Conservation (phyloP, 2,888 invertebrate species). For the Reticulitermes lucifugus region DNA sequence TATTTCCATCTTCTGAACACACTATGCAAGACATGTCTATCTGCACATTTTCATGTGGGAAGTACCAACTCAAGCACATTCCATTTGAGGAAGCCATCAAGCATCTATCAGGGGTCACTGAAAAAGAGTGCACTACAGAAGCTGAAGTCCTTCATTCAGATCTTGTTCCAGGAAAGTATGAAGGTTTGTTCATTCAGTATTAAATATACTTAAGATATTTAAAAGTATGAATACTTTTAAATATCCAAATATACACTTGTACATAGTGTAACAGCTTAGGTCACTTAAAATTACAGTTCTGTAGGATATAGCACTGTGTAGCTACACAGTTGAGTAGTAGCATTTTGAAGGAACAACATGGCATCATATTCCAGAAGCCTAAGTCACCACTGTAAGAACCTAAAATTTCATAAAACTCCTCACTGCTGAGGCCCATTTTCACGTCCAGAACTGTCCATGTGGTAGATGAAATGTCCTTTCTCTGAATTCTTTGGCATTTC, state of each 20-base stretch:
- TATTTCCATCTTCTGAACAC: background rate
- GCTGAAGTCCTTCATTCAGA: constrained; percentile 71
- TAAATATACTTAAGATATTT: background rate
- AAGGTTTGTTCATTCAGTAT: constrained; percentile 69
- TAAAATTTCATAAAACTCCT: background rate
- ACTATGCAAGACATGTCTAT: background rate
- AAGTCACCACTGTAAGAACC: too few species aligned
- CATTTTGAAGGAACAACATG: background rate
- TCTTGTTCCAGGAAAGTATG: constrained; percentile 80
- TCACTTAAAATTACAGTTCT: background rate
- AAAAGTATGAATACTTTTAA: background rate
- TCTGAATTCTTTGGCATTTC: background rate
- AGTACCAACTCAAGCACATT: constrained; percentile 67
- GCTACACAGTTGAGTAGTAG: background rate
- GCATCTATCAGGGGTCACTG: constrained; percentile 58
- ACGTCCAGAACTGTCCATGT: background rate
- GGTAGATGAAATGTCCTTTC: too few species aligned
- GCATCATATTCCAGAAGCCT: too few species aligned
- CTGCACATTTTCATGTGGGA: constrained; percentile 64
- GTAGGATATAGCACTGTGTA: background rate
- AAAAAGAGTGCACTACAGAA: constrained; percentile 57
- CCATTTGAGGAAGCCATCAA: constrained; percentile 61
- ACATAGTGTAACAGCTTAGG: background rate
- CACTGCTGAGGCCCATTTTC: background rate
- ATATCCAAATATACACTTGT: background rate